A percentile compares a stretch with the other conserved stretches of the same genome.
phyloP scores from a whole-genome alignment of 2,888 invertebrate species.

The Caprella mutica region DNA sequence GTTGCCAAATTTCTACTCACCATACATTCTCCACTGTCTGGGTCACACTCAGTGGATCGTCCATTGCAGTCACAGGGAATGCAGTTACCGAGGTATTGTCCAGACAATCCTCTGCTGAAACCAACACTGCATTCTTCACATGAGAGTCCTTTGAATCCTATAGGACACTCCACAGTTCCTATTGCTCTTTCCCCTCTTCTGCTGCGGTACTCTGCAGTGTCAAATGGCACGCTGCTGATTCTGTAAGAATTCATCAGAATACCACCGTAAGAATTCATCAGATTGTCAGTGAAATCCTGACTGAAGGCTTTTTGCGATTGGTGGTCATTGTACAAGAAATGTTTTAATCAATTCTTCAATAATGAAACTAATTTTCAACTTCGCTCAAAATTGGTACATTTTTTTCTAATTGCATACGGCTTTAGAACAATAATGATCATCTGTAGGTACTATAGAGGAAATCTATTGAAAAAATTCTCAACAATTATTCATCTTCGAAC shows the following conservation, averaged over 20 bases:
- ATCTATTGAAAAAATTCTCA: too few relatives aligned
- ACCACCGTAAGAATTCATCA: slow-evolving; percentile 80
- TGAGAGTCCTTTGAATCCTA: slow-evolving; percentile 52
- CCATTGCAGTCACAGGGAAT: slow-evolving; percentile 75
- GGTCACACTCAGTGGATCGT: slow-evolving; percentile 71
- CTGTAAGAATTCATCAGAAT: too few relatives aligned
- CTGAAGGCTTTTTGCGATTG: too few relatives aligned
- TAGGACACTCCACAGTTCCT: slow-evolving; percentile 42
- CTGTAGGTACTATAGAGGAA: too few relatives aligned
- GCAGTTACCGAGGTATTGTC: slow-evolving; percentile 76
- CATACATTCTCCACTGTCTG: slow-evolving; percentile 70
- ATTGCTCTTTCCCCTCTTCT: slow-evolving; percentile 46
- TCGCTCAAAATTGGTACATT: too few relatives aligned
- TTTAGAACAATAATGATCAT: too few relatives aligned
- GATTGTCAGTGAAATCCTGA: slow-evolving; percentile 49
- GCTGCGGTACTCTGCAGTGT: slow-evolving; percentile 63
- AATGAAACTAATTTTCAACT: too few relatives aligned
- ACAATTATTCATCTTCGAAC: too few relatives aligned
- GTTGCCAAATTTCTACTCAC: too few relatives aligned
- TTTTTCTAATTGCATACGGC: too few relatives aligned
- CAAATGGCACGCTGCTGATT: slow-evolving; percentile 58
- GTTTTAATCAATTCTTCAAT: too few relatives aligned
- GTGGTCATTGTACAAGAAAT: too few relatives aligned
- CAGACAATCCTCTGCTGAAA: slow-evolving; percentile 60
- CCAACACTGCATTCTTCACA: slow-evolving; percentile 82